Evolutionary conservation across 1,140 invertebrate genomes (phyloP).

Genomic region (Cydia fagiglandana): DNA sequence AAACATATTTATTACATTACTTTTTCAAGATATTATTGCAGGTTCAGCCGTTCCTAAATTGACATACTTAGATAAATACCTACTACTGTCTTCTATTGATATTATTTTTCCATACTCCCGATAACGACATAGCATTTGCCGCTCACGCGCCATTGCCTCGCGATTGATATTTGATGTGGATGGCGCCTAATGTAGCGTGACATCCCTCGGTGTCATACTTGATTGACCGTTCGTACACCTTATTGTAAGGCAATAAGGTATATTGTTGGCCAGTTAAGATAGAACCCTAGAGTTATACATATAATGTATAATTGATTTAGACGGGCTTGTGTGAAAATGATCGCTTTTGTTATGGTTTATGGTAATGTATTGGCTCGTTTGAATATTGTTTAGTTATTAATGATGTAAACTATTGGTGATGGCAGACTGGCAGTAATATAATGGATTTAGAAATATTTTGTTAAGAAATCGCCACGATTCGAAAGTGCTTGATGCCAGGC

Average conservation of each 20-base stretch:
- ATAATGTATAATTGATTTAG: constrained; percentile 13
- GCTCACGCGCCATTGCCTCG: constrained; percentile 6
- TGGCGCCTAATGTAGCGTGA: constrained; percentile 56
- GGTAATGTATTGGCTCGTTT: constrained; percentile 2
- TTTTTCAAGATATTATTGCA: too few relatives aligned
- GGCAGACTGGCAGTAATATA: too few relatives aligned
- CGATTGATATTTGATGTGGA: constrained; percentile 59
- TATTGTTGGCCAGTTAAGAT: too few relatives aligned
- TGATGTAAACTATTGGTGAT: neutral
- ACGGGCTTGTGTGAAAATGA: constrained; percentile 5
- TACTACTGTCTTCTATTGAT: too few relatives aligned
- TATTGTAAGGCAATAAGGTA: neutral
- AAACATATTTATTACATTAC: too few relatives aligned
- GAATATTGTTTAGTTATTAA: constrained; percentile 30
- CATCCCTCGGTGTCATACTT: neutral
- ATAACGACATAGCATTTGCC: neutral
- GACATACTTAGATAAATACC: too few relatives aligned
- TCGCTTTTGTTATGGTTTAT: constrained; percentile 3
- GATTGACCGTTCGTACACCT: neutral
- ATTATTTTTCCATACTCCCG: neutral
- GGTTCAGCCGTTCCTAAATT: too few relatives aligned
- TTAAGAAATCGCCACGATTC: neutral
- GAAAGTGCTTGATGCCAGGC: too few relatives aligned
- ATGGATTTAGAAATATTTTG: neutral
- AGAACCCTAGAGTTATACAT: neutral